A percentile compares a stretch with the other conserved stretches of the same genome.
These are phyloP conservation scores for Archaeoteleia sp. DNA, from an alignment of 2,888 invertebrate species.

Conservation along the genomic window DNA sequence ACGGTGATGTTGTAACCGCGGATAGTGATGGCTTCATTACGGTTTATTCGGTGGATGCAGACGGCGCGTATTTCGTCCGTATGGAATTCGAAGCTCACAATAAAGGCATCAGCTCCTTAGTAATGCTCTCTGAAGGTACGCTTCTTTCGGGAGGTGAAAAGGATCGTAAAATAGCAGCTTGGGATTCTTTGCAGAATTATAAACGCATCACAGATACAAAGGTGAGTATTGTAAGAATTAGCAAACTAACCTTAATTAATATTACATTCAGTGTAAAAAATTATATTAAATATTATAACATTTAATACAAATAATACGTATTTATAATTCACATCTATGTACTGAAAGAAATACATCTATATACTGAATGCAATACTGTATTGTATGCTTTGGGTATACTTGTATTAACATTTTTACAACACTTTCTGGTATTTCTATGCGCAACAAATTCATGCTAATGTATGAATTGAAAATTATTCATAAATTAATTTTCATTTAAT, in stretches of 20 bases:
- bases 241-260: too few relatives aligned
- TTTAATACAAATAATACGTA: too few relatives aligned
- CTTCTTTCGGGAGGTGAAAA: constrained; percentile 93
- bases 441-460: too few relatives aligned
- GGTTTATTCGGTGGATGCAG: constrained; percentile 91
- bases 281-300: too few relatives aligned
- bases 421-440: too few relatives aligned
- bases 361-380: too few relatives aligned
- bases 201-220: constrained; percentile 92
- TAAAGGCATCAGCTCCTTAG: constrained; percentile 89
- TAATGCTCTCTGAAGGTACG: constrained; percentile 93
- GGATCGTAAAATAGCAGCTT: constrained; percentile 92
- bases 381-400: too few relatives aligned
- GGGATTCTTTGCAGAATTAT: constrained; percentile 94
- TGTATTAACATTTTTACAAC: too few relatives aligned
- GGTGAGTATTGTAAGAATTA: constrained; percentile 78
- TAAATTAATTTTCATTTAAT: too few relatives aligned
- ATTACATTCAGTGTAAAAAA: too few relatives aligned
- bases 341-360: neutral
- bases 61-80: constrained; percentile 91
- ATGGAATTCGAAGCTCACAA: constrained; percentile 94
- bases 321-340: too few relatives aligned
- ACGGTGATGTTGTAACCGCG: constrained; percentile 94
- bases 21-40: constrained; percentile 95
- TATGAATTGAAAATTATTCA: too few relatives aligned